Evolutionary conservation across 2,797 vertebrate genomes (phyloP).

Genomic region (Halcyon badia): DNA sequence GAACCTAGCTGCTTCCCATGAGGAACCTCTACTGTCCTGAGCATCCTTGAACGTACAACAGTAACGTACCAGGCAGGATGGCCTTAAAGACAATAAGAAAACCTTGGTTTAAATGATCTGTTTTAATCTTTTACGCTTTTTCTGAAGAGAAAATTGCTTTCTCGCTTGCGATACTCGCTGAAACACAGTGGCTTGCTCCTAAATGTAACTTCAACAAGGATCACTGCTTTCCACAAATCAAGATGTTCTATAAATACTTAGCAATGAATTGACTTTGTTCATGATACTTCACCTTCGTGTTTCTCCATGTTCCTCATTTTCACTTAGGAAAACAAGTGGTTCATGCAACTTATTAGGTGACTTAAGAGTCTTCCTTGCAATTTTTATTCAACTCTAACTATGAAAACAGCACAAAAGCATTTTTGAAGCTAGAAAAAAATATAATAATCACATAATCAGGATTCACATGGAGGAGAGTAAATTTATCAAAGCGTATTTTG

Average conservation of each 20-base stretch:
- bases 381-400: not conserved
- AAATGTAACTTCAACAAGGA: not conserved
- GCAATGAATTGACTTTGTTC: not conserved
- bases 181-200: not conserved
- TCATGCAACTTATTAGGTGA: not conserved
- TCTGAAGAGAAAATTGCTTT: not conserved
- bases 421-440: not conserved
- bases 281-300: not conserved
- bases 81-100: not conserved
- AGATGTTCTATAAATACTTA: not conserved
- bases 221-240: not conserved
- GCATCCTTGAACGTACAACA: not conserved
- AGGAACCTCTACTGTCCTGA: slow-evolving; percentile 17
- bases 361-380: not conserved
- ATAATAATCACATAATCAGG: not conserved
- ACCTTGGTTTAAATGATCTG: not conserved
- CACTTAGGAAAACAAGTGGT: not conserved
- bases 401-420: not conserved
- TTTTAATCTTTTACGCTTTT: not conserved
- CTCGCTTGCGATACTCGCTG: not conserved
- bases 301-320: not conserved
- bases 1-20: slow-evolving; percentile 15
- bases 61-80: not conserved
- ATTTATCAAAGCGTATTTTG: not conserved
- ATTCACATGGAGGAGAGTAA: not conserved